Conservation (phyloP, 2,797 vertebrate species). For the Gorsachius magnificus region DNA sequence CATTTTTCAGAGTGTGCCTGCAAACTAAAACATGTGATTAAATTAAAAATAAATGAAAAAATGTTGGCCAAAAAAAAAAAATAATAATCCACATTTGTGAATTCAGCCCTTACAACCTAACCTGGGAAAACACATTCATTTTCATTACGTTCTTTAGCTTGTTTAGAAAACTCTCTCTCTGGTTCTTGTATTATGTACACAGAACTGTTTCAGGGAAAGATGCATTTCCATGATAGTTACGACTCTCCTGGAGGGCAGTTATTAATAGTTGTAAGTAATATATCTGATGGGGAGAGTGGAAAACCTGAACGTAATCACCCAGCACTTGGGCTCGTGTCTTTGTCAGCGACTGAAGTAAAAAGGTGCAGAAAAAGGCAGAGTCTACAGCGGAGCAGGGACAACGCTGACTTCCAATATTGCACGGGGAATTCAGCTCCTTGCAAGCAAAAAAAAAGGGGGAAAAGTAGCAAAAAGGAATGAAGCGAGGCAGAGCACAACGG, state of each 20-base stretch:
- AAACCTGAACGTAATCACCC: background rate
- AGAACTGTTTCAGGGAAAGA: background rate
- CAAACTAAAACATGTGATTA: conserved; percentile 41
- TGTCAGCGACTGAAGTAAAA: background rate
- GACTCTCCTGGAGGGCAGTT: background rate
- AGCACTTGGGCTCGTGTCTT: background rate
- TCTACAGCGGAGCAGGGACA: background rate
- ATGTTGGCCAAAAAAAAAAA: background rate
- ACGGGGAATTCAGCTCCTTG: background rate
- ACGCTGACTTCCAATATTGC: background rate
- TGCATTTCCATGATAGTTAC: background rate
- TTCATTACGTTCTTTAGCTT: background rate
- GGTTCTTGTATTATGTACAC: background rate
- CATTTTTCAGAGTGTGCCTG: conserved; percentile 33
- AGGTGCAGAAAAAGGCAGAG: background rate
- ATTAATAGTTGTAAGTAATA: conserved; percentile 33
- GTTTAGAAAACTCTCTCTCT: conserved; percentile 14
- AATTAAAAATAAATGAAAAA: conserved; percentile 53
- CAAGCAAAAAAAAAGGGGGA: background rate
- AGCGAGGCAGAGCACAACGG: background rate
- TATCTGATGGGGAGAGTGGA: background rate
- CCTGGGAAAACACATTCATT: background rate
- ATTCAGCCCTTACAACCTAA: background rate
- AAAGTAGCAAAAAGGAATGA: background rate
- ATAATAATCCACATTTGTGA: background rate